A percentile compares a stretch with the other conserved stretches of the same genome.
Conservation (phyloP, 2,888 invertebrate species). For the Drosophila peninsularis region DNA sequence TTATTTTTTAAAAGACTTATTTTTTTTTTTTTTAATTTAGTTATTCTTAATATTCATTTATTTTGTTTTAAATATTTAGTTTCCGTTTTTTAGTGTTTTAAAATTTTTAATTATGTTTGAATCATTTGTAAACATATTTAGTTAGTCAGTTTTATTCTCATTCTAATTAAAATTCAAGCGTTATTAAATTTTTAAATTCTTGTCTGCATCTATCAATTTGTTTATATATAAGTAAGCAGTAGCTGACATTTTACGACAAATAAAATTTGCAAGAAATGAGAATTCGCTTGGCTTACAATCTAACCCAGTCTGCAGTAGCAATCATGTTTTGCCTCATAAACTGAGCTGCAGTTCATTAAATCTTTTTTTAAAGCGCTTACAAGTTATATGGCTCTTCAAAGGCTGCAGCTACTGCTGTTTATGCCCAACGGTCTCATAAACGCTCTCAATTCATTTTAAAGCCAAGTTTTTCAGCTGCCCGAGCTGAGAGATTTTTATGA, state of each 20-base stretch:
- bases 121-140: no score
- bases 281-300: slow-evolving; percentile 1
- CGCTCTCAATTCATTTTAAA: slow-evolving; percentile 21
- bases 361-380: not conserved
- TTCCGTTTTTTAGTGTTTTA: no score
- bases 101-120: not conserved
- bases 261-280: not conserved
- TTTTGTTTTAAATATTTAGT: no score
- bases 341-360: slow-evolving; percentile 10
- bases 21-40: no score
- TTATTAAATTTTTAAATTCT: not conserved
- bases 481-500: slow-evolving; percentile 31
- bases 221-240: not conserved
- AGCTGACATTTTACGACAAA: not conserved
- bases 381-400: not conserved
- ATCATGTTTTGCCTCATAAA: slow-evolving; percentile 1
- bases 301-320: not conserved
- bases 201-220: not conserved
- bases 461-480: slow-evolving; percentile 18
- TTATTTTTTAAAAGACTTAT: no score
- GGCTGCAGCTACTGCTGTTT: slow-evolving; percentile 7
- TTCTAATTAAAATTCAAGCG: no score
- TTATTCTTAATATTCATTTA: no score
- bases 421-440: slow-evolving; percentile 19
- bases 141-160: not conserved